These are phyloP conservation scores for Balanococcus diminutus DNA, from an alignment of 2,888 invertebrate species.

Conservation along the genomic window DNA sequence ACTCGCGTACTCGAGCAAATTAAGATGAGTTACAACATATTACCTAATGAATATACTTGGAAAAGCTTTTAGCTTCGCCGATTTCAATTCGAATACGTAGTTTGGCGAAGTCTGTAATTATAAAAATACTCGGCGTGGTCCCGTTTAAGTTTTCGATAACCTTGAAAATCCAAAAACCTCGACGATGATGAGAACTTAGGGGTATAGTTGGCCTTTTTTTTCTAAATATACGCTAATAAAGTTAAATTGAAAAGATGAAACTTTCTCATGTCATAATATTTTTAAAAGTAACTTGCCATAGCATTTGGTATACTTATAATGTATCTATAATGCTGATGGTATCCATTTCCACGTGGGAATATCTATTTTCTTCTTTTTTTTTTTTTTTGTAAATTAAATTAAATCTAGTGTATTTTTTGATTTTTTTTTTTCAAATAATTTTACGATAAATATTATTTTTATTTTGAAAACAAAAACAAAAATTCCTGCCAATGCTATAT, in stretches of 20 bases:
- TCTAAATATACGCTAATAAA: background rate
- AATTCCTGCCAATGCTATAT: too few relatives aligned
- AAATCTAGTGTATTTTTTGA: background rate
- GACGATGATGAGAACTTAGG: background rate
- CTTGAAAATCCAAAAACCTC: background rate
- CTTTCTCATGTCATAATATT: background rate
- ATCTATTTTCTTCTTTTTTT: too few relatives aligned
- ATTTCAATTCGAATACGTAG: background rate
- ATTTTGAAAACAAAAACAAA: background rate
- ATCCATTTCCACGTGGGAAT: background rate
- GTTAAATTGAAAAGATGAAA: background rate
- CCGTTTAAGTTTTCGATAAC: constrained; percentile 2
- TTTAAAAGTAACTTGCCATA: background rate
- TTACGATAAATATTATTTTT: background rate
- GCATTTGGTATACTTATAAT: background rate
- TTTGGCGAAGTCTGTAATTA: background rate
- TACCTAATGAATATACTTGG: constrained; percentile 21
- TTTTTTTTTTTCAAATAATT: too few relatives aligned
- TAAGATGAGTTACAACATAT: constrained; percentile 7
- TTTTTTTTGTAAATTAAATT: background rate
- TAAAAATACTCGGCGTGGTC: background rate
- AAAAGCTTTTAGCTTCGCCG: constrained; percentile 26
- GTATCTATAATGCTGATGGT: background rate
- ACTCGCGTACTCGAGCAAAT: background rate
- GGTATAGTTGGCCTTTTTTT: background rate